Percentiles rank a stretch among this genome's conserved stretches.
Evolutionary conservation across 2,797 vertebrate species (phyloP).

Genomic region (Parotocinclus haroldoi): DNA sequence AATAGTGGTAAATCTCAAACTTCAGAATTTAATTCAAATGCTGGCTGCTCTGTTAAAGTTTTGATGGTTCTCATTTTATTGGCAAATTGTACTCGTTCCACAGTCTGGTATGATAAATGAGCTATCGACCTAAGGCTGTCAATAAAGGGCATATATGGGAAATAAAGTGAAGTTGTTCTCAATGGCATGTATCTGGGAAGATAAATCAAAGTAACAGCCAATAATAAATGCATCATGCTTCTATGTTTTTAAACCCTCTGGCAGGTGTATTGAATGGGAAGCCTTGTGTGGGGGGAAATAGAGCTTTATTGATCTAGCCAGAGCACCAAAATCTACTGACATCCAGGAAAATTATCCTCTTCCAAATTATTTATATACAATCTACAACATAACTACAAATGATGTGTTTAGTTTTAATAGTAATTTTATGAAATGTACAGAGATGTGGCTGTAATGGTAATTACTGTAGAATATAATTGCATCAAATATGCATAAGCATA

Average conservation of each 20-base stretch:
- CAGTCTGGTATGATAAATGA: conserved; percentile 47
- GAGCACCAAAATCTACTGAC: conserved; percentile 59
- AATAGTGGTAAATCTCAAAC: neutral
- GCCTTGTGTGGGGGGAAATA: conserved; percentile 77
- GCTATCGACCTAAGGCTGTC: conserved; percentile 61
- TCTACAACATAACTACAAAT: conserved; percentile 45
- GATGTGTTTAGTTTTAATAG: conserved; percentile 40
- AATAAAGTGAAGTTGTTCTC: conserved; percentile 69
- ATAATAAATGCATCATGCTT: conserved; percentile 78
- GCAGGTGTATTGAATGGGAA: conserved; percentile 76
- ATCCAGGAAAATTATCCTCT: conserved; percentile 56
- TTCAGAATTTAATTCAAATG: conserved; percentile 8
- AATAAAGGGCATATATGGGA: conserved; percentile 66
- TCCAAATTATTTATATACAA: conserved; percentile 52
- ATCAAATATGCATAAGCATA: too few species aligned
- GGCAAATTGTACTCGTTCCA: conserved; percentile 26
- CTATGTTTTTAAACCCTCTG: conserved; percentile 74
- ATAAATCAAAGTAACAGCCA: conserved; percentile 79
- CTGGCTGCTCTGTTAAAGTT: conserved; percentile 17
- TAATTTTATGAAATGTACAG: too few species aligned
- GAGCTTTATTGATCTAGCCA: conserved; percentile 74
- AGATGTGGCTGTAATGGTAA: too few species aligned
- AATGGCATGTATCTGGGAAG: conserved; percentile 63
- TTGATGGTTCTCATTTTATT: conserved; percentile 4
- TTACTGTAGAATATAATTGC: too few species aligned